A percentile compares a stretch with the other conserved stretches of the same genome.
Conservation (phyloP, 2,113 vertebrate species). For the Ifrita kowaldi region DNA sequence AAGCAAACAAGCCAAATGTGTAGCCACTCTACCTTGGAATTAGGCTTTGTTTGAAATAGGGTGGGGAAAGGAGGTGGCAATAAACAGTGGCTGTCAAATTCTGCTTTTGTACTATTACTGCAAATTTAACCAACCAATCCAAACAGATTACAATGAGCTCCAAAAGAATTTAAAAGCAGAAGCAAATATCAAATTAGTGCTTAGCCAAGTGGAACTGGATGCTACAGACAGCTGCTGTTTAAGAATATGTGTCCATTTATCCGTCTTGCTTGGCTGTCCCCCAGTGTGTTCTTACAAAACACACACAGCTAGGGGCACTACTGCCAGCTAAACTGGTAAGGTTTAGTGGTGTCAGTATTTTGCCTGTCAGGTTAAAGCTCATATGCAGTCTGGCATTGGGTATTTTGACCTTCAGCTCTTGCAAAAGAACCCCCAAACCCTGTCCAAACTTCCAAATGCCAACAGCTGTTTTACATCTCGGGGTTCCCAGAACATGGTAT, state of each 20-base stretch:
- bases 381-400: background rate
- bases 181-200: background rate
- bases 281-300: background rate
- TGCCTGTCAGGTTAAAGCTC: background rate
- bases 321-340: background rate
- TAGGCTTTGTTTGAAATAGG: background rate
- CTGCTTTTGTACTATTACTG: background rate
- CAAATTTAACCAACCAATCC: background rate
- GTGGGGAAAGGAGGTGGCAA: background rate
- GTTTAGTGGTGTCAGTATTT: background rate
- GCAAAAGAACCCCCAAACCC: accelerated
- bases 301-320: background rate
- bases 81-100: background rate
- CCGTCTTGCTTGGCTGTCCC: background rate
- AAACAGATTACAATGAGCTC: background rate
- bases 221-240: background rate
- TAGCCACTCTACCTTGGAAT: background rate
- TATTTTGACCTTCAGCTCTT: background rate
- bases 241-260: background rate
- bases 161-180: background rate
- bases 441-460: background rate
- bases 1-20: background rate
- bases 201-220: background rate
- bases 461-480: background rate
- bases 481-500: background rate